phyloP scores from a whole-genome alignment of 2,888 invertebrate species.

The Netelia inedita region DNA sequence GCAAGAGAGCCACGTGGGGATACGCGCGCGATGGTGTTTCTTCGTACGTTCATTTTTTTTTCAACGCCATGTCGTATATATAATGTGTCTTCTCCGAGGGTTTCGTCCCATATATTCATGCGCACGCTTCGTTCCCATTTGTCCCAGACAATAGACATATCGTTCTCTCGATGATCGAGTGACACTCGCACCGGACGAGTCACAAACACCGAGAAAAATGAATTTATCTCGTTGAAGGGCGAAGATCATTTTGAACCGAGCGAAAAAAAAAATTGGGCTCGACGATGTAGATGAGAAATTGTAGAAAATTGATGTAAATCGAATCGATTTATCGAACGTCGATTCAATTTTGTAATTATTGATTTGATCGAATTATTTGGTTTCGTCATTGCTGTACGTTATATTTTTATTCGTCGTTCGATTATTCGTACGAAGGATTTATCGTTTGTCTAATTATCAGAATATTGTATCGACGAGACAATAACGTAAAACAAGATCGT shows the following conservation, averaged over 20 bases:
- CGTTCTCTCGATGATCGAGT: slow-evolving; percentile 47
- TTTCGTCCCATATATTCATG: slow-evolving; percentile 78
- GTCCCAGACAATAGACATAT: slow-evolving; percentile 74
- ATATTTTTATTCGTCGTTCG: no score
- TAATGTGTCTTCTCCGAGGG: slow-evolving; percentile 53
- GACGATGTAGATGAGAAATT: no score
- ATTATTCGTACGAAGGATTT: no score
- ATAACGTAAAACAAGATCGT: no score
- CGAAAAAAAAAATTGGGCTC: no score
- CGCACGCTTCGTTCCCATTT: slow-evolving; percentile 79
- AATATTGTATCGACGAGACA: no score
- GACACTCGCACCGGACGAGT: slow-evolving; percentile 40
- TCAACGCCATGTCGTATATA: slow-evolving; percentile 40
- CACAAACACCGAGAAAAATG: neutral
- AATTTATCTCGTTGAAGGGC: neutral
- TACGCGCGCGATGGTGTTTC: slow-evolving; percentile 43
- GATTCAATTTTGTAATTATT: no score
- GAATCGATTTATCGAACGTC: no score
- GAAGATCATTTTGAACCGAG: neutral
- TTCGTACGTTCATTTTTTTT: slow-evolving; percentile 55
- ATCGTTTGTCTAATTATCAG: no score
- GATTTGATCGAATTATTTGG: no score
- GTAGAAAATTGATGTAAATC: no score
- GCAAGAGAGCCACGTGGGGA: neutral
- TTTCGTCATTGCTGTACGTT: no score